These are phyloP conservation scores for Sinocyclocheilus anophthalmus DNA, from an alignment of 2,113 vertebrate genomes.

Conservation along the genomic window DNA sequence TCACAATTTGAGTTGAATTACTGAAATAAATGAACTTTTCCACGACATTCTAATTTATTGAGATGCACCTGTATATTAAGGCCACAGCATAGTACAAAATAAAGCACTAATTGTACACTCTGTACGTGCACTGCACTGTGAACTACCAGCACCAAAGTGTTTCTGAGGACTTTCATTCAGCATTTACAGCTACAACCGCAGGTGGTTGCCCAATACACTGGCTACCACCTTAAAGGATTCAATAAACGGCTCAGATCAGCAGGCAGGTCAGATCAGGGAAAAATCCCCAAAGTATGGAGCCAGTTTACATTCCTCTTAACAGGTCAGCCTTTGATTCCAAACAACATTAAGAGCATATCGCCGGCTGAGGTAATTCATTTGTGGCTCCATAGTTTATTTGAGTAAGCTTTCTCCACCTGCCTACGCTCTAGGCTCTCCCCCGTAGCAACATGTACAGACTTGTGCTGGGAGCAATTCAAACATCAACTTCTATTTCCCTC, in stretches of 20 bases:
- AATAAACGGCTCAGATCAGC: not conserved
- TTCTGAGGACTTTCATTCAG: not conserved
- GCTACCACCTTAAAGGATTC: not conserved
- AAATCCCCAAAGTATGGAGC: not conserved
- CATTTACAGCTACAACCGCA: not conserved
- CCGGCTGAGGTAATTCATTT: constrained; percentile 24
- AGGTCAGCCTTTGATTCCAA: constrained; percentile 27
- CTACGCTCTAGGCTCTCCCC: not conserved
- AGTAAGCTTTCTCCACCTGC: constrained; percentile 18
- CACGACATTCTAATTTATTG: no score
- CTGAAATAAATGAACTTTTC: no score
- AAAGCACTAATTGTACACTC: not conserved
- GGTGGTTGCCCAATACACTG: not conserved
- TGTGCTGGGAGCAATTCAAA: constrained; percentile 36
- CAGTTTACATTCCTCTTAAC: constrained; percentile 28
- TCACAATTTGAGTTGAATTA: no score
- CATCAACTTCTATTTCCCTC: constrained; percentile 12
- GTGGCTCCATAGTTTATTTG: constrained; percentile 39
- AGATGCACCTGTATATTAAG: no score
- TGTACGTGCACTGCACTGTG: not conserved
- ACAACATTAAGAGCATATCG: constrained; percentile 3
- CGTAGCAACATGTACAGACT: constrained; percentile 35
- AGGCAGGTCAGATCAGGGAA: constrained; percentile 13
- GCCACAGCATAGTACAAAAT: not conserved
- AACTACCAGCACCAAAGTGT: not conserved